phyloP scores from a whole-genome alignment of 2,797 vertebrate species.

The Microctenopoma stevenorrisi region DNA sequence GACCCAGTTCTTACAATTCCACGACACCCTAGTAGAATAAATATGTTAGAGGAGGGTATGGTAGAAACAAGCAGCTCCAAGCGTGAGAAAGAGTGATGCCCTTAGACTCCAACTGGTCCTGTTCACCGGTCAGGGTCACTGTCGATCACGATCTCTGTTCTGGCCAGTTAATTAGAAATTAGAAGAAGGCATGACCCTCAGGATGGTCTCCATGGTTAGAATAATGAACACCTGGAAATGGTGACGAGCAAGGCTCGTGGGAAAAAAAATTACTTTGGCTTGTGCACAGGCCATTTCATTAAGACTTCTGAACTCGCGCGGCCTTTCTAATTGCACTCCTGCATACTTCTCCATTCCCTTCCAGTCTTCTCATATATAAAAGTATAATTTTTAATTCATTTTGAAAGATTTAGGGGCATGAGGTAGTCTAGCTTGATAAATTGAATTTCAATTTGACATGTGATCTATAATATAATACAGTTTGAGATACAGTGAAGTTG shows the following conservation, averaged over 20 bases:
- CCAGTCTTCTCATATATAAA: constrained; percentile 13
- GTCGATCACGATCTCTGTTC: constrained; percentile 62
- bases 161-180: constrained; percentile 78
- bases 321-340: constrained; percentile 58
- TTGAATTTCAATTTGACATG: constrained; percentile 40
- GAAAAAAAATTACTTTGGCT: constrained; percentile 36
- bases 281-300: constrained; percentile 55
- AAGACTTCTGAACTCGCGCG: constrained; percentile 61
- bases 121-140: constrained; percentile 59
- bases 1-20: constrained; percentile 43
- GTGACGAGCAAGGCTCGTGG: not conserved
- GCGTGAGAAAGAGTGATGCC: constrained; percentile 44
- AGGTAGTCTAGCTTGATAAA: constrained; percentile 27
- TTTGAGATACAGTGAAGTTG: constrained; percentile 22
- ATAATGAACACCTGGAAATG: constrained; percentile 77
- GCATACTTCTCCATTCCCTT: constrained; percentile 2
- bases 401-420: constrained; percentile 12
- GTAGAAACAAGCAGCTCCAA: constrained; percentile 15
- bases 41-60: constrained; percentile 13
- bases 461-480: constrained; percentile 31
- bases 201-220: constrained; percentile 65
- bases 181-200: constrained; percentile 66
- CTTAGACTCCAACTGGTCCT: constrained; percentile 45
- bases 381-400: constrained; percentile 14
- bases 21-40: constrained; percentile 10